Evolutionary conservation across 2,888 invertebrate genomes (phyloP), one percentile per base, ranked within the genome.

Genomic region (Amphimallon solstitiale): DNA sequence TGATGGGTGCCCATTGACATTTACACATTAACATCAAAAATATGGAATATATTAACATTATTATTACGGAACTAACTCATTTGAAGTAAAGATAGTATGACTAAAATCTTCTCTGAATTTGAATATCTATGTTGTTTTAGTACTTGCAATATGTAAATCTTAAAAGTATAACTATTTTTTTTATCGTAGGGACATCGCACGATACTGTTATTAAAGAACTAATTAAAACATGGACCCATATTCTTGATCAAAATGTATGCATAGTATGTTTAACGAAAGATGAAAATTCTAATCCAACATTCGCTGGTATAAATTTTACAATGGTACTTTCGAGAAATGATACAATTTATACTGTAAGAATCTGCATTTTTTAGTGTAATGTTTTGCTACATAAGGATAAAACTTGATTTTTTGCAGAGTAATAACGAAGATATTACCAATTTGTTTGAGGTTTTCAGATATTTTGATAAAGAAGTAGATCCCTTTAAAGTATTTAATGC

Each of bases 221-320:
- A 14, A 15, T 10, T 15, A 52, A 34, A 17, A 35, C 37, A 35
- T 74, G 71, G 71, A 48, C 52, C 2, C 34, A 72, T 0, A 19
- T 74, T 9, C 35, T 84, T 10, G 61, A 73, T 7, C 74, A 81
- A 63, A 78, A 78, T 35, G 62, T 79, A 6, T 69, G 75, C 2
- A 66, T 84, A 19, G 79, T 73, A 7, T 83, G 82, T 17, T 81
- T 80, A 48, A 73, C 76, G 34, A 76, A 80, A 15, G 73, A 80
- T 68, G 73, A 75, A 0, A 75, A 76, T 14, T 76, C 75, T 2
- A 75, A 80, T 65, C 75, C 79, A 2, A 72, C 76, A 60, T 70
- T 84, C 4, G 82, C 77, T 0, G 84, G 80, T 10, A 45, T 76
- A 2, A 83, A 83, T 68, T 68, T 77, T 34, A 62, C 80, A 1